These are phyloP conservation scores for Cichladusa arquata DNA, from an alignment of 2,113 vertebrate species.

Conservation along the genomic window DNA sequence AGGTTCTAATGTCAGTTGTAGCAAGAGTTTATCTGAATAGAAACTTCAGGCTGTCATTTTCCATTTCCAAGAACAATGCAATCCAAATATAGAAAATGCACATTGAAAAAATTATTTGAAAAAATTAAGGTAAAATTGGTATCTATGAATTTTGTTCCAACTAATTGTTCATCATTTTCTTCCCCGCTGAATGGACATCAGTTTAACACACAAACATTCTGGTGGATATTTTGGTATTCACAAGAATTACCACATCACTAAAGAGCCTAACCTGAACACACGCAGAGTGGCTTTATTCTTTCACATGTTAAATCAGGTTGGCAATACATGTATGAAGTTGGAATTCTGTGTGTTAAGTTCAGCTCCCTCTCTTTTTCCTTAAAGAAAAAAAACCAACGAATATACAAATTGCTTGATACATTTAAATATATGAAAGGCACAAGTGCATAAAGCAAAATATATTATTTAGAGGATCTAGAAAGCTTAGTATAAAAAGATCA, in stretches of 20 bases:
- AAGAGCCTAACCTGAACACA: neutral
- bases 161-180: neutral
- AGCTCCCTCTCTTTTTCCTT: neutral
- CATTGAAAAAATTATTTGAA: neutral
- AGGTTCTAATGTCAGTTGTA: neutral
- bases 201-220: neutral
- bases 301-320: neutral
- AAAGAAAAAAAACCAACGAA: neutral
- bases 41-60: neutral
- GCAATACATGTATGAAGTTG: neutral
- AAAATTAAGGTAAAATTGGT: neutral
- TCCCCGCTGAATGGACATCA: accelerated
- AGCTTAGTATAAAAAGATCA: neutral
- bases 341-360: neutral
- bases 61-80: neutral
- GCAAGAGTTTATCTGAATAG: neutral
- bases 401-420: neutral
- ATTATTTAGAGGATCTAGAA: neutral
- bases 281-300: neutral
- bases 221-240: neutral
- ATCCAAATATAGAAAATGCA: neutral
- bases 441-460: neutral
- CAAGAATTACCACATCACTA: neutral
- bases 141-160: neutral
- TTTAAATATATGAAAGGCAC: neutral